Conservation (phyloP, 2,888 invertebrate species). For the Lacanobia oleracea region DNA sequence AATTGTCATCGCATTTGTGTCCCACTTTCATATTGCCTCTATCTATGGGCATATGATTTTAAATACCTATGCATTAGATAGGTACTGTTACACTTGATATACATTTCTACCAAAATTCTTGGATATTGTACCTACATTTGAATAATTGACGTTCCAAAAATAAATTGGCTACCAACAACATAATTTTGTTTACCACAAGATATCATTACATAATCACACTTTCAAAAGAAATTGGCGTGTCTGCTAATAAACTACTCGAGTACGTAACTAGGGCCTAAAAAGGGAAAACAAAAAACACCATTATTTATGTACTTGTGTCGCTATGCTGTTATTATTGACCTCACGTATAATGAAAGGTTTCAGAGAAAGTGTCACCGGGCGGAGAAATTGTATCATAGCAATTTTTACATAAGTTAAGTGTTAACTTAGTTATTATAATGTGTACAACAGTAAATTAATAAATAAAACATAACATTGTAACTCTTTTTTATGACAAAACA, state of each 20-base stretch:
- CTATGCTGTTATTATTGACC: slow-evolving; percentile 57
- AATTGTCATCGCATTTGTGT: not conserved
- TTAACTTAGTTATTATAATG: too few relatives aligned
- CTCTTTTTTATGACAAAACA: too few relatives aligned
- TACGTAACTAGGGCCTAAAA: slow-evolving; percentile 49
- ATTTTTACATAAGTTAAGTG: slow-evolving; percentile 7
- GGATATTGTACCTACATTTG: too few relatives aligned
- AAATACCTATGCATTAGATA: not conserved
- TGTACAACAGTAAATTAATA: not conserved
- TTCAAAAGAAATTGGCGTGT: slow-evolving; percentile 56
- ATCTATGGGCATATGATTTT: not conserved
- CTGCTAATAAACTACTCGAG: slow-evolving; percentile 37
- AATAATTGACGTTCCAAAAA: not conserved
- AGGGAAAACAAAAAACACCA: slow-evolving; percentile 60
- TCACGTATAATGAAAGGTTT: slow-evolving; percentile 67
- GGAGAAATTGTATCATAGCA: slow-evolving; percentile 29
- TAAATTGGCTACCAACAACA: slow-evolving; percentile 9
- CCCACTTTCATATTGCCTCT: not conserved
- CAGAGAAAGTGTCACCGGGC: slow-evolving; percentile 75
- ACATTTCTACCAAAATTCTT: not conserved
- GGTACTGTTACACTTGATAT: not conserved
- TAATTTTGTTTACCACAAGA: slow-evolving; percentile 22
- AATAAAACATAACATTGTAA: too few relatives aligned
- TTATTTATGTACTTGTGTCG: slow-evolving; percentile 25
- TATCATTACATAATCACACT: slow-evolving; percentile 42